A percentile compares a stretch with the other conserved stretches of the same genome.
Evolutionary conservation across 2,113 vertebrate genomes (phyloP).

Genomic region (Cyprinodon tularosa): DNA sequence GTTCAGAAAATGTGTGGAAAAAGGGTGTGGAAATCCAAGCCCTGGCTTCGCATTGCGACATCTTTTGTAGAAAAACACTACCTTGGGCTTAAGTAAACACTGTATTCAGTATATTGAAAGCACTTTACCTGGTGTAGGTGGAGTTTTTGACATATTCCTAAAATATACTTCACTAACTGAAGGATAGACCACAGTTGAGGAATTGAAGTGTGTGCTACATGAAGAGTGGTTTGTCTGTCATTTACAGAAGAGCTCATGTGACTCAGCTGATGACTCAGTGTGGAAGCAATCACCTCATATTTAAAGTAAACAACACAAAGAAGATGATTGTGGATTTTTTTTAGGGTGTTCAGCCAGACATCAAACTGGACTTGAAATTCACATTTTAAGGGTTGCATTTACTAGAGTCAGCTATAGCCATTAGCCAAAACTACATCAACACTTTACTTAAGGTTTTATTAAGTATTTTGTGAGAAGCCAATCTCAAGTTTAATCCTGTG

Average conservation of each 20-base stretch:
- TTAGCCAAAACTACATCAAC: background rate
- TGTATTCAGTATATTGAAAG: background rate
- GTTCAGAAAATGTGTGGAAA: background rate
- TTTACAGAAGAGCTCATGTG: background rate
- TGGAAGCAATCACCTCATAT: constrained; percentile 4
- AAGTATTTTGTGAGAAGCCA: no score
- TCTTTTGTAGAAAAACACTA: background rate
- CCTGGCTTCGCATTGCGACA: background rate
- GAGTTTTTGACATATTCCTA: background rate
- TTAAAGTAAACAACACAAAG: background rate
- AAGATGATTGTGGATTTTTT: background rate
- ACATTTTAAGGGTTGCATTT: background rate
- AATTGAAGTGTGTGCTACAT: background rate
- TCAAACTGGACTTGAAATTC: background rate
- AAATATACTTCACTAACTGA: background rate
- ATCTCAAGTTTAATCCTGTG: no score
- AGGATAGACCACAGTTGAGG: no score
- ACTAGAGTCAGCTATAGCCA: background rate
- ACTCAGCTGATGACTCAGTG: background rate
- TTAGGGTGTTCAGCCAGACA: background rate
- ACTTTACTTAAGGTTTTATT: background rate
- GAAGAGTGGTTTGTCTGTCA: background rate
- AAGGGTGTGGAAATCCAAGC: background rate
- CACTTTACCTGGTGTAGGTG: background rate
- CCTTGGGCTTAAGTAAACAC: background rate